phyloP scores from a whole-genome alignment of 1,140 invertebrate genomes.

The Vanessa atalanta region DNA sequence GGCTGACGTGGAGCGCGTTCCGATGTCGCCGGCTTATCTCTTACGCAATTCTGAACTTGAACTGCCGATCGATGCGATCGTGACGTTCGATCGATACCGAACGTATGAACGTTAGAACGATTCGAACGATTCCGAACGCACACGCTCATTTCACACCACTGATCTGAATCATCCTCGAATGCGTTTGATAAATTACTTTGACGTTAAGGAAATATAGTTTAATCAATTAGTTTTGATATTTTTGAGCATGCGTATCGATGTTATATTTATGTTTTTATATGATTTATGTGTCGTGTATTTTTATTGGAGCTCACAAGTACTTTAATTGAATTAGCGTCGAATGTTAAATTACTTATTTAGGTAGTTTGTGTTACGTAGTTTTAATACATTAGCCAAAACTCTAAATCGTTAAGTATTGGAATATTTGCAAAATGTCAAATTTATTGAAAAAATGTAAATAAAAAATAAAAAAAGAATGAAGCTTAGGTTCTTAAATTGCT shows the following conservation, averaged over 20 bases:
- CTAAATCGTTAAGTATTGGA: too few relatives aligned
- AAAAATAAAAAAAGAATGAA: too few relatives aligned
- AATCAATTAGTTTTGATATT: background rate
- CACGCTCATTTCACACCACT: background rate
- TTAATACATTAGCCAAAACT: background rate
- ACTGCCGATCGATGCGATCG: slow-evolving; percentile 3
- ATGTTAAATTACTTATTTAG: background rate
- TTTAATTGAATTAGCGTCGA: background rate
- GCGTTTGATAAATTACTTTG: background rate
- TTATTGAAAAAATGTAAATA: too few relatives aligned
- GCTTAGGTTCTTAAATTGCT: too few relatives aligned
- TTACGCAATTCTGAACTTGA: slow-evolving; percentile 23
- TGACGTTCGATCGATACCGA: slow-evolving; percentile 13
- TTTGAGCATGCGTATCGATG: too few relatives aligned
- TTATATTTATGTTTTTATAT: too few relatives aligned
- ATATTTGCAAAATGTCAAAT: too few relatives aligned
- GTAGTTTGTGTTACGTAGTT: background rate
- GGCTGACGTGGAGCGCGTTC: slow-evolving; percentile 12
- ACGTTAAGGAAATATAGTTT: background rate
- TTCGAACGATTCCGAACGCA: background rate
- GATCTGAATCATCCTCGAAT: background rate
- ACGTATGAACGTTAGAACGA: slow-evolving; percentile 12
- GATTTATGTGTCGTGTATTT: too few relatives aligned
- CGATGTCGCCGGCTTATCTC: slow-evolving; percentile 23
- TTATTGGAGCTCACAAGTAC: too few relatives aligned